A percentile compares a stretch with the other conserved stretches of the same genome.
phyloP scores from a whole-genome alignment of 2,888 invertebrate species.

The Spodoptera littoralis region DNA sequence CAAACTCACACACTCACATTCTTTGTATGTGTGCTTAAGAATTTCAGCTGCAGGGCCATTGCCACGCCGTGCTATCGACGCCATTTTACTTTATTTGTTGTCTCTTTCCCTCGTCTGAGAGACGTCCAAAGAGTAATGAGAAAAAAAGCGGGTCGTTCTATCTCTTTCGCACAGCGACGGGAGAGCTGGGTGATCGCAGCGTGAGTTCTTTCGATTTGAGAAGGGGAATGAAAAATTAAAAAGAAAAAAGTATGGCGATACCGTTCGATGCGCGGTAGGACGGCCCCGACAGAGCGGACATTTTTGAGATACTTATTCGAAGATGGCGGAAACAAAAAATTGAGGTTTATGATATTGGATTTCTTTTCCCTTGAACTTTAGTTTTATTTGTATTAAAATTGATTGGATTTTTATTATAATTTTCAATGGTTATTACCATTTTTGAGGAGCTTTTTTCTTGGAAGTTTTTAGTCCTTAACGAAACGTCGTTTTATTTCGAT shows the following conservation, averaged over 20 bases:
- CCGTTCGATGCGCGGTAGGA: slow-evolving; percentile 62
- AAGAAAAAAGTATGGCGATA: slow-evolving; percentile 73
- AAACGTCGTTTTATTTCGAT: no score
- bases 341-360: slow-evolving; percentile 29
- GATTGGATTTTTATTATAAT: slow-evolving; percentile 6
- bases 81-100: slow-evolving; percentile 80
- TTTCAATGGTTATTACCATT: not conserved
- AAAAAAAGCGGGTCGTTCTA: slow-evolving; percentile 59
- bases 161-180: slow-evolving; percentile 70
- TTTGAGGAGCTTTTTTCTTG: slow-evolving; percentile 2
- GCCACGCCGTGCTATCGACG: slow-evolving; percentile 74
- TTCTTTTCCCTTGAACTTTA: slow-evolving; percentile 14
- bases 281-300: slow-evolving; percentile 61
- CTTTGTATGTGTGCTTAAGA: slow-evolving; percentile 75
- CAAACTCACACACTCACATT: slow-evolving; percentile 69
- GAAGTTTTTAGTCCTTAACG: not conserved
- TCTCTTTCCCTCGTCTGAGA: slow-evolving; percentile 68
- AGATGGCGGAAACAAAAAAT: slow-evolving; percentile 62
- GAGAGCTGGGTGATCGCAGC: slow-evolving; percentile 69
- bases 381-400: slow-evolving; percentile 12
- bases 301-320: slow-evolving; percentile 60
- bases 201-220: slow-evolving; percentile 79
- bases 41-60: slow-evolving; percentile 73
- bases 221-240: slow-evolving; percentile 83
- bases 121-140: slow-evolving; percentile 58